Evolutionary conservation across 1,140 invertebrate genomes (phyloP), one percentile per base, ranked within the genome.

Genomic region (Ladona fulva): DNA sequence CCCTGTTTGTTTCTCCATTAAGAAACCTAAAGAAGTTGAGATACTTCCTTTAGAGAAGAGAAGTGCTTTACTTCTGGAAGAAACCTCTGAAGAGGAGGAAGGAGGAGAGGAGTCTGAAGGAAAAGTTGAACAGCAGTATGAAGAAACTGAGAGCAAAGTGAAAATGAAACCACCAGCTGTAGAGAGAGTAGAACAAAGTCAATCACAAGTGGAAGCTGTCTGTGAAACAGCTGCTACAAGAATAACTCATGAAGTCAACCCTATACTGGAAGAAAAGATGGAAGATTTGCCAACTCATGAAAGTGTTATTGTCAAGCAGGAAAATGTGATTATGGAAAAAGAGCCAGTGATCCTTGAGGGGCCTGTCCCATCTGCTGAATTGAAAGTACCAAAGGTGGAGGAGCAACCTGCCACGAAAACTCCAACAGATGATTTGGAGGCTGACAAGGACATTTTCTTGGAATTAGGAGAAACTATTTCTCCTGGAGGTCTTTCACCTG

Each of bases 1-100:
- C 0, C 92, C 92, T 0, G 92, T 94, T 7, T 92, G 91, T 77
- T 95, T 94, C 83, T 94, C 93, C 0, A 94, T 95, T 29, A 93
- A 93, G 83, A 91, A 93, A 80, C 89, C 90, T 0, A 94, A 94
- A 84, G 91, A 92, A 78, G 88, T 89, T 0, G 91, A 93, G 79
- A 85, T 87, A 0, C 87, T 88, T 6, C 80, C 82, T 79, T 79
- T 82, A 59, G 79, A 79, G 24, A 80, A 80, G 74, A 42, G 73
- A 12, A 86, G 83, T 59, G 90, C 90, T 0, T 81, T 94, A 24
- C 91, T 81, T 24, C 86, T 88, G n/a, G 92, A 93, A 82, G 92
- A 94, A 81, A 91, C 90, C 19, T 92, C 92, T 78, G 91, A 92
- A 0, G 91, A 92, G 44, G 87, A 89, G 8, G 87, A 89, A 11